Evolutionary conservation across 2,797 vertebrate genomes (phyloP).

Genomic region (Pygocentrus nattereri): DNA sequence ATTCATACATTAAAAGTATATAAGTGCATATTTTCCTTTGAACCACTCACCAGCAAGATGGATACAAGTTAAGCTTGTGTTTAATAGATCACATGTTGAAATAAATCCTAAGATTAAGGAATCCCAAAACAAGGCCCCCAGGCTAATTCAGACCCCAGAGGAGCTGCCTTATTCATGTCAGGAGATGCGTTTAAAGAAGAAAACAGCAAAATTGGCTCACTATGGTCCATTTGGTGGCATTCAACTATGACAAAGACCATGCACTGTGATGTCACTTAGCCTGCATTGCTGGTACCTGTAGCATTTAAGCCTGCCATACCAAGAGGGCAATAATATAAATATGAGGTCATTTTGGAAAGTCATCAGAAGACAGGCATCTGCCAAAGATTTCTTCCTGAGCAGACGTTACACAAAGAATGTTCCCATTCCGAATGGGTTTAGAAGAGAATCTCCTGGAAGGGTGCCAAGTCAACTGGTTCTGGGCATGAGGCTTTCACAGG

Average conservation of each 20-base stretch:
- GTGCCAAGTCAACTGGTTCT: conserved; percentile 78
- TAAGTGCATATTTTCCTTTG: too few relatives aligned
- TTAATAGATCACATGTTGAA: conserved; percentile 23
- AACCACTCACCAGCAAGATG: not conserved
- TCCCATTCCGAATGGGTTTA: conserved; percentile 84
- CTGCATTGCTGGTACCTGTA: conserved; percentile 46
- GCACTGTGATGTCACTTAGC: conserved; percentile 58
- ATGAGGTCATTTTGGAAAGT: conserved; percentile 81
- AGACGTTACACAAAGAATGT: conserved; percentile 77
- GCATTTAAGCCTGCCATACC: conserved; percentile 35
- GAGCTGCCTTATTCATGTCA: not conserved
- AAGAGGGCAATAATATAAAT: conserved; percentile 51
- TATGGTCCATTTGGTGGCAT: conserved; percentile 25
- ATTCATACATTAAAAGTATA: too few relatives aligned
- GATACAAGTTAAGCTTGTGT: not conserved
- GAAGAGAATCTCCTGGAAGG: conserved; percentile 81
- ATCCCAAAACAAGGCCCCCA: conserved; percentile 53
- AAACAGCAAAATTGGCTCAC: conserved; percentile 5
- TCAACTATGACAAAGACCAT: conserved; percentile 49
- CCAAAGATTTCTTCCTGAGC: conserved; percentile 80
- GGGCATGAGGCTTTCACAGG: conserved; percentile 70
- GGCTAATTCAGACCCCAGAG: conserved; percentile 28
- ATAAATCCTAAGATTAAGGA: conserved; percentile 52
- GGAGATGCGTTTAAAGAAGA: not conserved
- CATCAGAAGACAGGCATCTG: conserved; percentile 81